Percentiles rank a stretch among this genome's conserved stretches.
Evolutionary conservation across 2,113 vertebrate species (phyloP).

Genomic region (Cyprinodon tularosa): DNA sequence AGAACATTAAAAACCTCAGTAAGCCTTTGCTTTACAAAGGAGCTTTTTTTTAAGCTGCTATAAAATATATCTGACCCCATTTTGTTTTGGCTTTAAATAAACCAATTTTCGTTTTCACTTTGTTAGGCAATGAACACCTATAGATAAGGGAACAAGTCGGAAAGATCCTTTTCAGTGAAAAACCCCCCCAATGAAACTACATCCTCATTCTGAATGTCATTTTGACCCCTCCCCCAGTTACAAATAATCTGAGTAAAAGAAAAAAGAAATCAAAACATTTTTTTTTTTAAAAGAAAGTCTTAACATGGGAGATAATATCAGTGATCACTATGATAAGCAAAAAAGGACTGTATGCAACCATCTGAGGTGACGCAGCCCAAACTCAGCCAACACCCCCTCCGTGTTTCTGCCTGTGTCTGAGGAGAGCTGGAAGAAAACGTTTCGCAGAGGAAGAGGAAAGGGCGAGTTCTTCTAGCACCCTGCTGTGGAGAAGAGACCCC

Average conservation of each 20-base stretch:
- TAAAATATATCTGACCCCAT: constrained; percentile 44
- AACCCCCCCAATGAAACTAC: constrained; percentile 30
- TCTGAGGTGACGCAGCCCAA: constrained; percentile 56
- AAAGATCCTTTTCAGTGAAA: constrained; percentile 53
- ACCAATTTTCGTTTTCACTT: constrained; percentile 46
- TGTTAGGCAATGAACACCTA: constrained; percentile 28
- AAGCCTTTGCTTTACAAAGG: constrained; percentile 53
- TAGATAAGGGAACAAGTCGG: constrained; percentile 38
- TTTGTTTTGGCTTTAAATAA: constrained; percentile 50
- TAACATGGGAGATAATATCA: constrained; percentile 34
- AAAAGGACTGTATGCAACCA: constrained; percentile 65
- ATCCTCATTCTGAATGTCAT: constrained; percentile 45
- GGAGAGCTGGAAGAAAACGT: constrained; percentile 10
- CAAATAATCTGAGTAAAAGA: constrained; percentile 57
- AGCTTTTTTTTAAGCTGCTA: constrained; percentile 35
- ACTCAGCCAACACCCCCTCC: constrained; percentile 14
- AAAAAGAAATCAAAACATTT: constrained; percentile 30
- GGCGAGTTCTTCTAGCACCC: constrained; percentile 74
- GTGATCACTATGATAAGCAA: constrained; percentile 54
- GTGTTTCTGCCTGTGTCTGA: constrained; percentile 11
- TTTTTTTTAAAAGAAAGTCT: constrained; percentile 35
- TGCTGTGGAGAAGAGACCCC: constrained; percentile 53
- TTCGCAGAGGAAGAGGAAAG: constrained; percentile 48
- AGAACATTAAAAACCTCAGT: constrained; percentile 46
- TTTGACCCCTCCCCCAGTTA: constrained; percentile 57